Evolutionary conservation across 1,140 invertebrate species (phyloP).

Genomic region (Drosophila funebris): DNA sequence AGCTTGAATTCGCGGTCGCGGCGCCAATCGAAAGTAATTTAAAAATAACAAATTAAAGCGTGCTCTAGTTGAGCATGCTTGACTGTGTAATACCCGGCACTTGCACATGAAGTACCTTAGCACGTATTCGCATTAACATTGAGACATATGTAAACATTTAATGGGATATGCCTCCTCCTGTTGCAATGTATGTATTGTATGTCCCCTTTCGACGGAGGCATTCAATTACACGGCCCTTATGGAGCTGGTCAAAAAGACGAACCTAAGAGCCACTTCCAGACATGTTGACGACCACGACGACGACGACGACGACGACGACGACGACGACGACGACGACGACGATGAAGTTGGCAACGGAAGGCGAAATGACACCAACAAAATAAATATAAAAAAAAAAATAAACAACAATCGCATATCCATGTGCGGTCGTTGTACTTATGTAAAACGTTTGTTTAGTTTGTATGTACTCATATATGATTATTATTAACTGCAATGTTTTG

Average conservation of each 20-base stretch:
- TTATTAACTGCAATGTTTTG: slow-evolving; percentile 25
- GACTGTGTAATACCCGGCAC: not conserved
- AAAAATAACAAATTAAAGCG: slow-evolving; percentile 18
- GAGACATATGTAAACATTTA: not conserved
- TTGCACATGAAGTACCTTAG: not conserved
- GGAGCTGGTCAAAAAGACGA: too few relatives aligned
- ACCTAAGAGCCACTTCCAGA: slow-evolving; percentile 42
- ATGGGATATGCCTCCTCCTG: not conserved
- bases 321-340: not conserved
- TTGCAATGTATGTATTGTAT: not conserved
- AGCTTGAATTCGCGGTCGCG: slow-evolving; percentile 28
- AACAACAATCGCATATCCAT: slow-evolving; percentile 1
- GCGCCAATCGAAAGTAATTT: slow-evolving; percentile 48
- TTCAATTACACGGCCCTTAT: not conserved
- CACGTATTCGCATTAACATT: not conserved
- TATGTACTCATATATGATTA: slow-evolving; percentile 43
- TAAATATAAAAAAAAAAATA: too few relatives aligned
- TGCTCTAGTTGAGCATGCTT: not conserved
- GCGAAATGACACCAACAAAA: slow-evolving; percentile 48
- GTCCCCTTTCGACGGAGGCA: not conserved
- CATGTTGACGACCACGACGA: slow-evolving; percentile 39
- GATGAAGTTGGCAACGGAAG: slow-evolving; percentile 37
- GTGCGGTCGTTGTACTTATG: slow-evolving; percentile 35
- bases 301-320: slow-evolving; percentile 9
- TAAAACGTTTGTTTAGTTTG: slow-evolving; percentile 60